Conservation (phyloP, 2,888 invertebrate genomes). For the Ichneumon xanthorius region DNA sequence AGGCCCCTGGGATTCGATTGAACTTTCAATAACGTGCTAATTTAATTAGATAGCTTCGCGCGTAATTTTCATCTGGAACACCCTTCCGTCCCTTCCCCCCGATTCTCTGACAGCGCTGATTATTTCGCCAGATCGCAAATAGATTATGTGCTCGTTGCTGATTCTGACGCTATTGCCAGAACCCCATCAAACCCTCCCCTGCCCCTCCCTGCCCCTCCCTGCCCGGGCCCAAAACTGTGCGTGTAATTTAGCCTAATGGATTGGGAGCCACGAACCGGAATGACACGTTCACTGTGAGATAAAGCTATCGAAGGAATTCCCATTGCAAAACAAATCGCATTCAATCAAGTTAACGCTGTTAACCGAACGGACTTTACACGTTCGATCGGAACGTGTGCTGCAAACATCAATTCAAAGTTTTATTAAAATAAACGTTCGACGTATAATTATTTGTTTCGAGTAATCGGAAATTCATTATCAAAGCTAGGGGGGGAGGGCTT, state of each 20-base stretch:
- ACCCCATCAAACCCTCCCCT: background rate
- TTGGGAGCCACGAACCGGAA: constrained; percentile 12
- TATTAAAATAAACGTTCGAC: background rate
- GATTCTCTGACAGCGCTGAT: constrained; percentile 26
- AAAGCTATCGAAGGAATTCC: constrained; percentile 37
- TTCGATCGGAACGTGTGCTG: constrained; percentile 7
- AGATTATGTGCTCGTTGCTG: constrained; percentile 19
- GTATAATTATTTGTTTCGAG: constrained; percentile 36
- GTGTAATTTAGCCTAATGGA: constrained; percentile 52
- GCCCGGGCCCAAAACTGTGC: constrained; percentile 5
- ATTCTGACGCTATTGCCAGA: constrained; percentile 11
- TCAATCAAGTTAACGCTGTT: constrained; percentile 26
- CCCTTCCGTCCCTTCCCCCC: too few species aligned
- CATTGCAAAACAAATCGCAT: constrained; percentile 49
- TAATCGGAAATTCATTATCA: constrained; percentile 43
- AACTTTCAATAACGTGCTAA: constrained; percentile 44
- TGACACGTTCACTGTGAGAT: constrained; percentile 27
- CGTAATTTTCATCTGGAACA: constrained; percentile 51
- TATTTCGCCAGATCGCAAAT: constrained; percentile 27
- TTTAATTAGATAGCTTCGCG: constrained; percentile 44
- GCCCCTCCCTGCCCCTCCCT: background rate
- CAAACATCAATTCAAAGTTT: constrained; percentile 27
- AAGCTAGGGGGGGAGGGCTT: background rate
- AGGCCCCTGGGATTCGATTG: constrained; percentile 22
- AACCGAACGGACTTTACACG: background rate